Evolutionary conservation across 1,140 invertebrate species (phyloP).

Genomic region (Drosophila pseudoobscura): DNA sequence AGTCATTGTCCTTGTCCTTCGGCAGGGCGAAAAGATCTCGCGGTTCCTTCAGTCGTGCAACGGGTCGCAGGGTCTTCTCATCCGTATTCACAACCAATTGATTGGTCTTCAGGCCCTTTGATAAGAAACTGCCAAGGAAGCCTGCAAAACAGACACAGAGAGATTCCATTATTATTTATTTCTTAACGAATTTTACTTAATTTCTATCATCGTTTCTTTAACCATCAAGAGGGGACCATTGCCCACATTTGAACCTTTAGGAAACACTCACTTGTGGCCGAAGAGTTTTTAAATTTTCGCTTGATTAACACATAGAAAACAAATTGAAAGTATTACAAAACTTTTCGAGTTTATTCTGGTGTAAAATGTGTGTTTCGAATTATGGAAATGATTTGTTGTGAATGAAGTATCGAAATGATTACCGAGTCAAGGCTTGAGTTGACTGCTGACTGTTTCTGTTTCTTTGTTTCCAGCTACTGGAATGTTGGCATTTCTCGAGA

Average conservation of each 20-base stretch:
- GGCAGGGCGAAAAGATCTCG: conserved; percentile 88
- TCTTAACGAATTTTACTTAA: no score
- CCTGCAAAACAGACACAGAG: conserved; percentile 46
- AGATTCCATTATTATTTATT: background rate
- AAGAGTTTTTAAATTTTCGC: no score
- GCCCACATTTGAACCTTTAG: no score
- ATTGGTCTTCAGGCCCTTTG: conserved; percentile 86
- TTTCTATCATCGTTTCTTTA: no score
- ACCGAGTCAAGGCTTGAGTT: conserved; percentile 10
- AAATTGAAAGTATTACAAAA: no score
- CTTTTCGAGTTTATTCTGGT: no score
- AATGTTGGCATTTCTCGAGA: background rate
- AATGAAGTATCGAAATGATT: conserved; percentile 4
- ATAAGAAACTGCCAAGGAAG: conserved; percentile 81
- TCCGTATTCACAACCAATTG: conserved; percentile 88
- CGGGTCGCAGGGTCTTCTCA: conserved; percentile 85
- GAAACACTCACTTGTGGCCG: no score
- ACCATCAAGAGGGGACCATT: no score
- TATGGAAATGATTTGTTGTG: background rate
- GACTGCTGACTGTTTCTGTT: background rate
- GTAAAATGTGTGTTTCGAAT: no score
- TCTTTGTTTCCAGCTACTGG: conserved; percentile 15
- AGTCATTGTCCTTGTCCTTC: conserved; percentile 86
- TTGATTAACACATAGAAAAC: no score
- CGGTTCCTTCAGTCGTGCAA: conserved; percentile 87